Evolutionary conservation across 2,888 invertebrate species (phyloP).

Genomic region (Caenorhabditis drosophilae): DNA sequence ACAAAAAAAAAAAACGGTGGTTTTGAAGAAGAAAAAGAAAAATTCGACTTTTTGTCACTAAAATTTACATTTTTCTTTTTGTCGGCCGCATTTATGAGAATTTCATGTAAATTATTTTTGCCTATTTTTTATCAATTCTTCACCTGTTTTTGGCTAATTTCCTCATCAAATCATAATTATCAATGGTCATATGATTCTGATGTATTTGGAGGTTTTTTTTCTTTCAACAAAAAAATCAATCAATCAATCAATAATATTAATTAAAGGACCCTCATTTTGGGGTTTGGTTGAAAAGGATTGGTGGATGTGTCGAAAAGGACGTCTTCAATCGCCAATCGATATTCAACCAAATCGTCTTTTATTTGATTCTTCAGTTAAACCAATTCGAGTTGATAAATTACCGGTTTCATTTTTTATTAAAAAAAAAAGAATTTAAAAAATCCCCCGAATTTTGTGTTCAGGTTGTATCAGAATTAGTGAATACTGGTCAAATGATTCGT

Average conservation of each 20-base stretch:
- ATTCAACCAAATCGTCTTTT: conserved; percentile 89
- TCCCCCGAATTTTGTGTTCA: too few species aligned
- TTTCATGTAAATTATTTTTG: conserved; percentile 22
- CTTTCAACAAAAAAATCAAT: not conserved
- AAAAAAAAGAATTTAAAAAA: too few species aligned
- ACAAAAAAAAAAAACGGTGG: not conserved
- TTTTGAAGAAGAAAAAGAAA: not conserved
- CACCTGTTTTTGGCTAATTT: too few species aligned
- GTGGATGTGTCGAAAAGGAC: conserved; percentile 94
- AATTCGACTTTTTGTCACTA: too few species aligned
- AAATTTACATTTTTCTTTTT: too few species aligned
- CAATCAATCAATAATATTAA: conserved; percentile 1
- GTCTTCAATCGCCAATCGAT: conserved; percentile 94
- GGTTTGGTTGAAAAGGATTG: conserved; percentile 94
- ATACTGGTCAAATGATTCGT: conserved; percentile 60
- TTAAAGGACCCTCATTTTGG: conserved; percentile 93
- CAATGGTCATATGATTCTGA: conserved; percentile 56
- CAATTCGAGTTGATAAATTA: conserved; percentile 90
- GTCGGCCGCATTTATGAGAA: conserved; percentile 20
- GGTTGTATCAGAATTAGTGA: conserved; percentile 52
- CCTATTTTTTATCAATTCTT: conserved; percentile 7
- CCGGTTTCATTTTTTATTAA: too few species aligned
- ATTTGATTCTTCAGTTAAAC: conserved; percentile 90
- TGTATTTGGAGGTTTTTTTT: conserved; percentile 43
- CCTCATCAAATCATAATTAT: conserved; percentile 13